Evolutionary conservation across 1,140 invertebrate genomes (phyloP), one percentile per base, ranked within the genome.

Genomic region (Acromyrmex charruanus): DNA sequence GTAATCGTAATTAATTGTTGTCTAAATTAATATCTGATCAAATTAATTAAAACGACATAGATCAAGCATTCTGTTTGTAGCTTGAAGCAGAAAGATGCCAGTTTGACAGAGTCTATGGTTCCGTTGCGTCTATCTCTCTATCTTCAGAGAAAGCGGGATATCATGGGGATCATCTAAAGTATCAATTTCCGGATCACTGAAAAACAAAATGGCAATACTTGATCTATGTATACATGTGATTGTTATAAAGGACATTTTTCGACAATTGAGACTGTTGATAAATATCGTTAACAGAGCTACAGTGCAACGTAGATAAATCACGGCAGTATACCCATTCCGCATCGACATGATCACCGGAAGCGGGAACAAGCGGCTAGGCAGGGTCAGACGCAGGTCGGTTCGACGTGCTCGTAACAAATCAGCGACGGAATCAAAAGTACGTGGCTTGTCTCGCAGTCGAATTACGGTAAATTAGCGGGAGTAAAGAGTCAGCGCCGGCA

Each of bases 401-500:
- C 66, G 53, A 58, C 66, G 75, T 87, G 85, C 85, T 87, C 86
- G 88, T 75, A 90, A 91, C 87, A 88, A 91, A 90, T 90, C 89
- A 90, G 87, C 87, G 89, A 77, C 77, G 77, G 87, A 90, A 88
- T 90, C 90, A 88, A 90, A 91, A 90, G 90, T 88, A 92, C 92
- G 87, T 89, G 71, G 90, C 90, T 89, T 79, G 88, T 90, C 89
- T 88, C 88, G 88, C 90, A 88, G 91, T 94, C 92, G 93, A 94
- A 94, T 94, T 94, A 94, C 93, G 92, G 93, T 93, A 92, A 93
- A 94, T 94, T 94, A 94, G 93, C 92, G 88, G 89, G 93, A 94
- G 94, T 93, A 93, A 93, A 94, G 93, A 94, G 92, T 90, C 80
- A 84, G 39, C 39, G 80, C 80, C 80, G 84, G 86, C 77, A 82